These are phyloP conservation scores for Samia ricini DNA, from an alignment of 1,140 invertebrate genomes.

Conservation along the genomic window DNA sequence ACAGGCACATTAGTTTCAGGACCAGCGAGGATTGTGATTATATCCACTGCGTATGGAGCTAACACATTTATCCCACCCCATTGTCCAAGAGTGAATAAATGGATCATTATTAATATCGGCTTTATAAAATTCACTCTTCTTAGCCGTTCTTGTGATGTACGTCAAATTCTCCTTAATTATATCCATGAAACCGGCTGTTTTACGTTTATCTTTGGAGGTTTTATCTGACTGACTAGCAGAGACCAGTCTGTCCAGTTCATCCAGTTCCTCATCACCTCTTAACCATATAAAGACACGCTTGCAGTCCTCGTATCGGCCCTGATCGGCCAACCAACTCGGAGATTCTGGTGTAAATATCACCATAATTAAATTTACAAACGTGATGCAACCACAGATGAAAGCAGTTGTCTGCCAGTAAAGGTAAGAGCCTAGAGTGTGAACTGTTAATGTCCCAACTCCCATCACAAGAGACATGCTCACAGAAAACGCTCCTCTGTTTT, in stretches of 20 bases:
- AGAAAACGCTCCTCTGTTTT: constrained; percentile 41
- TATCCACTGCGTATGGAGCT: constrained; percentile 39
- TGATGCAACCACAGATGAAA: constrained; percentile 27
- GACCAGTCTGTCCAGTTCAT: constrained; percentile 42
- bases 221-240: constrained; percentile 25
- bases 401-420: constrained; percentile 35
- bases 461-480: constrained; percentile 37
- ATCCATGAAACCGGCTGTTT: constrained; percentile 19
- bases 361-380: constrained; percentile 32
- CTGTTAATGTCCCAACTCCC: constrained; percentile 31
- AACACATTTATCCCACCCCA: constrained; percentile 45
- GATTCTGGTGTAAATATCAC: constrained; percentile 41
- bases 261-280: constrained; percentile 39
- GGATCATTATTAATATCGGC: constrained; percentile 52
- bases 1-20: constrained; percentile 30
- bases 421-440: constrained; percentile 38
- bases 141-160: constrained; percentile 34
- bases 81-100: constrained; percentile 41
- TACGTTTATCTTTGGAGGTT: constrained; percentile 25
- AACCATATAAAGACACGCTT: constrained; percentile 38
- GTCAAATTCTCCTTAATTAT: constrained; percentile 27
- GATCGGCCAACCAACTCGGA: constrained; percentile 39
- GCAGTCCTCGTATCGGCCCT: constrained; percentile 36
- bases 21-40: constrained; percentile 32
- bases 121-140: constrained; percentile 49